Percentiles rank a stretch among this genome's conserved stretches.
Conservation (phyloP, 2,797 vertebrate genomes). For the Melanotaenia boesemani region DNA sequence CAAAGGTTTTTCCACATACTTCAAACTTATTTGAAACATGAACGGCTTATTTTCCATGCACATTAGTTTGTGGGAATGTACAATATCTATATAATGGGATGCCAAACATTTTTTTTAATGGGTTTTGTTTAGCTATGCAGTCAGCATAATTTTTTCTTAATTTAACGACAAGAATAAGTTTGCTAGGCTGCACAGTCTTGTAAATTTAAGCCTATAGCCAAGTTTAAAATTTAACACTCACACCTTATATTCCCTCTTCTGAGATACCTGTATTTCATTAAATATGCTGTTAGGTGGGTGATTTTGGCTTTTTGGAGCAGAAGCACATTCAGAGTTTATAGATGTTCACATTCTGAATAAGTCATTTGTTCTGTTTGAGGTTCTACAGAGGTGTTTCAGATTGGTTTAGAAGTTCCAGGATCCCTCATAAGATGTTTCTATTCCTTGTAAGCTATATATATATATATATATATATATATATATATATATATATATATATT, state of each 20-base stretch:
- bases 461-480: too few species aligned
- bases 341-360: conserved; percentile 6
- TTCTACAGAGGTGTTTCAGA: conserved; percentile 11
- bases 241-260: background rate
- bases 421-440: conserved; percentile 28
- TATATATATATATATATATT: background rate
- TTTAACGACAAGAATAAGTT: background rate
- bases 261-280: background rate
- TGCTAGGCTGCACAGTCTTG: background rate
- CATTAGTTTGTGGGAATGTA: too few species aligned
- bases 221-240: background rate
- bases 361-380: conserved; percentile 15
- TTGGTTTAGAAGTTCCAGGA: background rate
- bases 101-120: background rate
- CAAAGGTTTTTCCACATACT: too few species aligned
- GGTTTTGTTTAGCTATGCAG: background rate
- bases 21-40: too few species aligned
- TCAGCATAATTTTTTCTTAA: background rate
- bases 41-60: too few species aligned
- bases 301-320: background rate
- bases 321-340: conserved; percentile 9
- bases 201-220: background rate
- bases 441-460: conserved; percentile 12
- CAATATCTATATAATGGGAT: background rate
- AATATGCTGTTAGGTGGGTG: background rate